A percentile compares a stretch with the other conserved stretches of the same genome.
These are phyloP conservation scores for Drosophila pallidifrons DNA, from an alignment of 1,140 invertebrate species.

Conservation along the genomic window DNA sequence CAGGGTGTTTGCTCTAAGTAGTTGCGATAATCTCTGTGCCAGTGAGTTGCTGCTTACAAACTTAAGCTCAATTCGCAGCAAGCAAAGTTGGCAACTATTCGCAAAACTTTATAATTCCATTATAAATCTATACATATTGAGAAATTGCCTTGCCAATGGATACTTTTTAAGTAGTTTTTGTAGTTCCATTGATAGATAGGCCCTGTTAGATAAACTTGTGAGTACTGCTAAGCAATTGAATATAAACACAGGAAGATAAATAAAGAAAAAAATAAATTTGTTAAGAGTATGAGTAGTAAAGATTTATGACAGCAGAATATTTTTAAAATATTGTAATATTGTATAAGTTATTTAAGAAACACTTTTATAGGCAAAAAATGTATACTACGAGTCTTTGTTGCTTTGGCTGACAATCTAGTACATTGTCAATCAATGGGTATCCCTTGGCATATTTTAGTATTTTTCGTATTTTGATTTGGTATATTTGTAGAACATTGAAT, in stretches of 20 bases:
- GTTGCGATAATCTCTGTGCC: conserved; percentile 17
- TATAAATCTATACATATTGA: conserved; percentile 20
- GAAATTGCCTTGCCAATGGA: neutral
- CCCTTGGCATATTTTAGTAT: too few relatives aligned
- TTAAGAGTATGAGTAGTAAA: too few relatives aligned
- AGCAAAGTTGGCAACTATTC: conserved; percentile 22
- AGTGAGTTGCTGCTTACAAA: conserved; percentile 5
- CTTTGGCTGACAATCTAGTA: too few relatives aligned
- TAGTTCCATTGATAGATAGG: neutral
- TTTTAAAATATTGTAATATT: too few relatives aligned
- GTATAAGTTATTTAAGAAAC: too few relatives aligned
- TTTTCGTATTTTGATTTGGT: too few relatives aligned
- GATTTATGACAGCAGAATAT: too few relatives aligned
- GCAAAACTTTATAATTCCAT: conserved; percentile 40
- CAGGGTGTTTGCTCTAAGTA: conserved; percentile 16
- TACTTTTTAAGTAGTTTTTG: conserved; percentile 10
- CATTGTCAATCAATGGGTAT: too few relatives aligned
- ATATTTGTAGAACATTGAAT: too few relatives aligned
- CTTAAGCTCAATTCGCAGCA: conserved; percentile 10
- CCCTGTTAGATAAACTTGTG: neutral
- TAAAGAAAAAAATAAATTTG: neutral
- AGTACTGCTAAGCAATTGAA: neutral
- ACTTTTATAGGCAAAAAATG: too few relatives aligned
- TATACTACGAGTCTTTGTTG: too few relatives aligned
- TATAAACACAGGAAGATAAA: neutral